Evolutionary conservation across 2,113 vertebrate species (phyloP), one percentile per base, ranked within the genome.

Genomic region (Acrocephalus arundinaceus): DNA sequence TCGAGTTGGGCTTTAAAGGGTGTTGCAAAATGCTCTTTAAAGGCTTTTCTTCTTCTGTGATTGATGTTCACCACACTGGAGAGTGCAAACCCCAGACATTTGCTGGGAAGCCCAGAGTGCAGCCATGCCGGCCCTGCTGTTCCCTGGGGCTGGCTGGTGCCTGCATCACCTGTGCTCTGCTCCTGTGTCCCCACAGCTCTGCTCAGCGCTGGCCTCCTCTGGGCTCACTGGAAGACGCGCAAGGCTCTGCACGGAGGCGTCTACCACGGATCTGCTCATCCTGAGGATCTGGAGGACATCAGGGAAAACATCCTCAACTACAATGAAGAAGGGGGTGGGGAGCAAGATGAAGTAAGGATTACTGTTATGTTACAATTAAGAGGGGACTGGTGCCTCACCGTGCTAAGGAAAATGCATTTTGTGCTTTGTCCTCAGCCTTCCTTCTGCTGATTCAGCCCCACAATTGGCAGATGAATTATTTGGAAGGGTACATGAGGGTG

Each of bases 271-370:
- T 97, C 98, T 1, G 98, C 97, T 0, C 97, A 98, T 77, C 98
- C 98, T 2, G 98, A 99, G 33, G 98, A 98, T 62, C 96, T 98
- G 98, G 98, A 99, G 97, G 99, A 99, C 96, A 97, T 99, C 96
- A 97, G 98, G 16, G 98, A 99, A 96, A 99, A 98, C 54, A 98
- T 98, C 90, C 98, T 99, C 76, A 98, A 99, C 97, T 99, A 99
- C 25, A 98, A 98, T 3, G 98, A 99, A 97, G 99, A 99, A 97
- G 98, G 98, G 17, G 99, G 98, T 6, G 98, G 98, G 30, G 98
- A 99, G 90, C 98, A 98, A 82, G 98, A 99, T 52, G 98, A 99
- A 97, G 99, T 99, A 98, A 98, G 83, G 33, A 22, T 35, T 30
- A 7, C 49, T 71, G 2, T 18, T 84, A 22, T 13, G 1, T 70